A percentile compares a stretch with the other conserved stretches of the same genome.
Evolutionary conservation across 2,113 vertebrate species (phyloP).

Genomic region (Chaetorhynchus papuensis): DNA sequence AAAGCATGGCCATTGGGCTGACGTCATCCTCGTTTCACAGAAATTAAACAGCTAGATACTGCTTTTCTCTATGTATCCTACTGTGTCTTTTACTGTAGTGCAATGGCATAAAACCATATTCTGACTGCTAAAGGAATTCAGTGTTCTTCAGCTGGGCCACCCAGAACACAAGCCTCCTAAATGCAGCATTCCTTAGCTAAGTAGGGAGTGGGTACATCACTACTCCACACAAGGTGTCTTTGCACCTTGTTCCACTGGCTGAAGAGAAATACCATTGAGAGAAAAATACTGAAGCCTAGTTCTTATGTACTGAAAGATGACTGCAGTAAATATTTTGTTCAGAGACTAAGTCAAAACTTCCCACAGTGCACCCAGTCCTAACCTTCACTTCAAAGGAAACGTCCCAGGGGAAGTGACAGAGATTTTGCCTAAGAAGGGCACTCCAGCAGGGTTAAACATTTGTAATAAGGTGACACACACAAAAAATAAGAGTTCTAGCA

Average conservation of each 20-base stretch:
- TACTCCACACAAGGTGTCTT: neutral
- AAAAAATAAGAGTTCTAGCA: slow-evolving; percentile 50
- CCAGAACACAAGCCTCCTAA: neutral
- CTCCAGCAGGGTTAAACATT: neutral
- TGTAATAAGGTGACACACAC: slow-evolving; percentile 17
- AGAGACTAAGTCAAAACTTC: neutral
- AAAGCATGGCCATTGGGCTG: neutral
- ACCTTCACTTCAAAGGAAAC: neutral
- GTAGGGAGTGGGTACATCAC: neutral
- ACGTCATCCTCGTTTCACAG: neutral
- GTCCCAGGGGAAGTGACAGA: neutral
- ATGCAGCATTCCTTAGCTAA: neutral
- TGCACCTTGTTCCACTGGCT: neutral
- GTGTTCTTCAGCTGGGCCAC: neutral
- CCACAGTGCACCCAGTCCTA: neutral
- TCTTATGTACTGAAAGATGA: neutral
- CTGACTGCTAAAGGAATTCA: neutral
- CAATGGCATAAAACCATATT: neutral
- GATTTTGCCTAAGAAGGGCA: neutral
- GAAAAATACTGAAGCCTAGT: neutral
- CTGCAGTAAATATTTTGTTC: neutral
- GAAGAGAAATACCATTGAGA: neutral
- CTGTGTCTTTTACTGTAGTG: neutral
- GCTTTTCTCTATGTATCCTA: neutral
- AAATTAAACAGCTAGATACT: neutral